A percentile compares a stretch with the other conserved stretches of the same genome.
Conservation (phyloP, 2,888 invertebrate species). For the Tholera decimalis region DNA sequence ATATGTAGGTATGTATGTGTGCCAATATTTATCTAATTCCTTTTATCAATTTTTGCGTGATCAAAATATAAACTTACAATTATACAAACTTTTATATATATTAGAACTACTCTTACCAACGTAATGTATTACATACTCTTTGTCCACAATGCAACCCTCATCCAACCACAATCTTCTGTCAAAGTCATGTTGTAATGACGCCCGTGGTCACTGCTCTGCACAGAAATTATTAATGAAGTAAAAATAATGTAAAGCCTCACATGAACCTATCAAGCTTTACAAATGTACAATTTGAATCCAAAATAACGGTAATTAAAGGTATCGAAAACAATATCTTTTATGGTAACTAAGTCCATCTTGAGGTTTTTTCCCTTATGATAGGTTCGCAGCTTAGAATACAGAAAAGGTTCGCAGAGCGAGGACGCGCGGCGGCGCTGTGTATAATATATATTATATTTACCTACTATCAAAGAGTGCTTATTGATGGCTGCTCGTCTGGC, state of each 20-base stretch:
- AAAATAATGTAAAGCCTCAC: constrained; percentile 9
- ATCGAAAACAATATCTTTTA: background rate
- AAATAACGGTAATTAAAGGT: constrained; percentile 23
- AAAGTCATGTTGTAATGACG: background rate
- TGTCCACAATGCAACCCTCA: background rate
- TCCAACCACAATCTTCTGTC: background rate
- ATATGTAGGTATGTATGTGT: too few species aligned
- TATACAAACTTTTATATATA: too few species aligned
- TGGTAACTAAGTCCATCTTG: background rate
- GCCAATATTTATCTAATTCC: too few species aligned
- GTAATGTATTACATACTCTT: too few species aligned
- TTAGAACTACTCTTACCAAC: too few species aligned
- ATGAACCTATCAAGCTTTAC: background rate
- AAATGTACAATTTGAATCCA: background rate
- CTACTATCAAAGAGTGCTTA: background rate
- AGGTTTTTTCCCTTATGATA: background rate
- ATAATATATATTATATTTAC: too few species aligned
- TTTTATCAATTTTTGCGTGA: too few species aligned
- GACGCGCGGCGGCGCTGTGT: background rate
- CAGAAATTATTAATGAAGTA: constrained; percentile 2
- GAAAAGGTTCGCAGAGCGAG: background rate
- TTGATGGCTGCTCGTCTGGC: too few species aligned
- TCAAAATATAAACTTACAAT: too few species aligned
- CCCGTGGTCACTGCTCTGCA: background rate
- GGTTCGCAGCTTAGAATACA: too few species aligned